Base-by-base conservation (phyloP, 2,113 vertebrate genomes). In the Amazona vittata region DNA sequence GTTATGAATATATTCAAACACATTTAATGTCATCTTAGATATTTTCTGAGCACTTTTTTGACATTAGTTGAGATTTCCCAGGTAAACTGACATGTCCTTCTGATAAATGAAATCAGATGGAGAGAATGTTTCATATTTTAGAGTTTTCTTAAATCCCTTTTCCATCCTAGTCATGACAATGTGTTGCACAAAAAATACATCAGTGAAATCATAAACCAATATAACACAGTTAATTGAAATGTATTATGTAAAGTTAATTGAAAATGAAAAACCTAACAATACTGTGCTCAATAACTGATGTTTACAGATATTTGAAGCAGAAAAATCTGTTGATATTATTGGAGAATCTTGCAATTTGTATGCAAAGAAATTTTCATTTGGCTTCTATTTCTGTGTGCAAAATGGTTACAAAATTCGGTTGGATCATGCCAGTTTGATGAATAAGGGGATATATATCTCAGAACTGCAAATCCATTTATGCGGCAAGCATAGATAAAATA, bases 61-160 rank as follows among this genome's bases (percentile, higher is more conserved):
- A 67, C 22, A 43, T 46, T 92, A 79, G 68, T 50, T 92, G 28
- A 49, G 46, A 50, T 64, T 88, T 73, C 37, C 9, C 70, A 41
- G 33, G 41, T 62, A 83, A 83, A 84, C 21, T 18, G 17, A 78
- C 14, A n/a, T 33, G 70, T 79, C 6, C 24, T 6, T 80, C 37
- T 64, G 63, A 92, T 75, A 84, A 93, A 57, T 57, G 12, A 55
- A 55, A 76, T 47, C 21, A 92, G 47, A 64, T n/a, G 9, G 65
- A 78, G 7, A 69, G 6, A 49, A 3, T 37, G 1, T 74, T 79
- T 67, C 63, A 46, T 15, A 59, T 75, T 39, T 43, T 80, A 37
- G 19, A 33, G 8, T 22, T 74, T 96, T 80, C 33, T 71, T 43
- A 78, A 93, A 64, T 33, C 17, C 6, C 63, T 73, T 2, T 37